Evolutionary conservation across 2,113 vertebrate genomes (phyloP), one percentile per base, ranked within the genome.

Genomic region (Rallus limicola): DNA sequence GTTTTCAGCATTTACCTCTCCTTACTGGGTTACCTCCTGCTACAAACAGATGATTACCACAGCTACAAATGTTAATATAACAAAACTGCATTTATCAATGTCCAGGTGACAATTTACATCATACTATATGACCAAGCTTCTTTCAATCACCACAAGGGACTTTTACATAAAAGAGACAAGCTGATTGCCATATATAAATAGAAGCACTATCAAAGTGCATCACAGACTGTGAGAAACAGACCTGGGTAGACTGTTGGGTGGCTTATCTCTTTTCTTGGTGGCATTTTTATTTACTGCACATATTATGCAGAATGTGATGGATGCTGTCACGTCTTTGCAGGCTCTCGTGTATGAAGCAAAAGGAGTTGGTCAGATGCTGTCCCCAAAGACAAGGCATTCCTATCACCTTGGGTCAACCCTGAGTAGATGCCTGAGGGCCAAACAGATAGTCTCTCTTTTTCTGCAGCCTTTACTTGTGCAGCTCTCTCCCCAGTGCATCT

Each of bases 401-500:
- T 33, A 53, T 23, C 19, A 23, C 34, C 56, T 70, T 53, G 13
- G 52, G 19, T 7, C 6, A 53, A 8, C 6, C 11, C 31, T 70
- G 63, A 62, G 34, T 53, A 67, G 59, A 34, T 9, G 20, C 34
- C 40, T 8, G 31, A 82, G 36, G 17, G 26, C 14, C 36, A 59
- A 18, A 26, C 25, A 24, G 88, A 17, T 12, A 31, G 18, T 15
- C 20, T 12, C 34, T 34, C 25, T 46, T 29, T 17, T 69, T 69
- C 52, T 53, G 40, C 71, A 64, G n/a, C 34, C 53, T n/a, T 46
- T n/a, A 42, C 28, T 74, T 50, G 38, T 31, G 63, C 34, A 93
- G 68, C 42, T 59, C 29, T 19, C 3, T 16, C 4, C 0, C 19
- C 0, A 0, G 15, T 2, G 2, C 44, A 62, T 9, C 26, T 36